Evolutionary conservation across 2,888 invertebrate genomes (phyloP).

Genomic region (Apamea sordens): DNA sequence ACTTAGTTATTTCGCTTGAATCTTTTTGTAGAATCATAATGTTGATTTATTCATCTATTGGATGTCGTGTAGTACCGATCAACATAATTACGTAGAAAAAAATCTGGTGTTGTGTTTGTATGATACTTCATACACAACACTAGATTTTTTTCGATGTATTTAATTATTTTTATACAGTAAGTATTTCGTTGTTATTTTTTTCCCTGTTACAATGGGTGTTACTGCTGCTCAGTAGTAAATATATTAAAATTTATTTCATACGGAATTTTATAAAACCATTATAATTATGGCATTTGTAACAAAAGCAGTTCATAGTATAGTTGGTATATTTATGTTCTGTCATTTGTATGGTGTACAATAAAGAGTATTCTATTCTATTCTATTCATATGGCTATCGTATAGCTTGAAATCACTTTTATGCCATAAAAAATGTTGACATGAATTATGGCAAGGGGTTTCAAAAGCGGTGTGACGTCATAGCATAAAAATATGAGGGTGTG

Average conservation of each 20-base stretch:
- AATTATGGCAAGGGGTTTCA: conserved; percentile 21
- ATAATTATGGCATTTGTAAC: conserved; percentile 18
- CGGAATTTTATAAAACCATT: conserved; percentile 9
- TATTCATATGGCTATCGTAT: conserved; percentile 27
- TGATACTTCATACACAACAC: too few relatives aligned
- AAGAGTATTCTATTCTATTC: too few relatives aligned
- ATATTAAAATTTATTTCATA: conserved; percentile 24
- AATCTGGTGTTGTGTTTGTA: background rate
- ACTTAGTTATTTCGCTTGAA: background rate
- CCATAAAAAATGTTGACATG: conserved; percentile 19
- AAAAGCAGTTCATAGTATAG: conserved; percentile 2
- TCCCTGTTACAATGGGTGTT: too few relatives aligned
- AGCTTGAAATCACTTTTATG: conserved; percentile 25
- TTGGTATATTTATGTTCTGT: too few relatives aligned
- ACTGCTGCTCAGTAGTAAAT: background rate
- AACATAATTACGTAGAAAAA: background rate
- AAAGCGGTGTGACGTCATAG: background rate
- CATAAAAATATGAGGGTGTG: conserved; percentile 4
- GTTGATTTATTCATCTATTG: background rate
- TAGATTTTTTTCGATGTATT: too few relatives aligned
- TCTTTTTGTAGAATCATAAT: background rate
- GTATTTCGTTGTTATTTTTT: background rate
- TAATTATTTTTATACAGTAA: background rate
- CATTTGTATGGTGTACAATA: too few relatives aligned
- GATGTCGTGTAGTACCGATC: background rate